Evolutionary conservation across 2,113 vertebrate species (phyloP).

Genomic region (Tachuris rubrigastra): DNA sequence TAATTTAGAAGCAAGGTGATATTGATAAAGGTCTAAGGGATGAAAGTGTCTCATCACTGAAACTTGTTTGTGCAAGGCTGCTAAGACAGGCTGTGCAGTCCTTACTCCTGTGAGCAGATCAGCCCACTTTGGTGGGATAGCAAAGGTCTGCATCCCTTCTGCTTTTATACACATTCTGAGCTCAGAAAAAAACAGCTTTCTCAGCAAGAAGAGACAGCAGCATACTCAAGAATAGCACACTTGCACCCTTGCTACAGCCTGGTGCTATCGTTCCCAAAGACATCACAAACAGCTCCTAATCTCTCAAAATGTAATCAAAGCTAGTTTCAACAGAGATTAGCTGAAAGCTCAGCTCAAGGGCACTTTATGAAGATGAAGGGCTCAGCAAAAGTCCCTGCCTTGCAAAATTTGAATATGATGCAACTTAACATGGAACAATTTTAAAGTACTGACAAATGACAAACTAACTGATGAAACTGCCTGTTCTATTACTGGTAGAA

Average conservation of each 20-base stretch:
- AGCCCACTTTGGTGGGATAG: neutral
- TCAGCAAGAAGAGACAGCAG: neutral
- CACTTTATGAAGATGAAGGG: neutral
- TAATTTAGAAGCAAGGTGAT: neutral
- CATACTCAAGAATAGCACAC: neutral
- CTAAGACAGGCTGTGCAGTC: neutral
- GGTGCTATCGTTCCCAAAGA: neutral
- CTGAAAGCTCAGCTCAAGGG: slow-evolving; percentile 1
- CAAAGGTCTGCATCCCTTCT: neutral
- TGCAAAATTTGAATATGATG: neutral
- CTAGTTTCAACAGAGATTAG: neutral
- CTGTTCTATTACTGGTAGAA: neutral
- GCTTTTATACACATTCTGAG: neutral
- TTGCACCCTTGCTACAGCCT: neutral
- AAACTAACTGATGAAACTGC: neutral
- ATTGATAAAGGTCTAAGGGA: neutral
- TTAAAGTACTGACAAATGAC: neutral
- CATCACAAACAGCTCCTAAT: neutral
- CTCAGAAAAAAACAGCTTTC: neutral
- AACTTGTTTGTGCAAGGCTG: neutral
- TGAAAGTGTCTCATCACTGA: neutral
- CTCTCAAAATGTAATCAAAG: neutral
- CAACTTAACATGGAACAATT: neutral
- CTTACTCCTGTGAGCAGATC: neutral
- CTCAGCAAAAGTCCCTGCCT: neutral